Evolutionary conservation across 2,113 vertebrate species (phyloP), one percentile per base, ranked within the genome.

Genomic region (Chroicocephalus ridibundus): DNA sequence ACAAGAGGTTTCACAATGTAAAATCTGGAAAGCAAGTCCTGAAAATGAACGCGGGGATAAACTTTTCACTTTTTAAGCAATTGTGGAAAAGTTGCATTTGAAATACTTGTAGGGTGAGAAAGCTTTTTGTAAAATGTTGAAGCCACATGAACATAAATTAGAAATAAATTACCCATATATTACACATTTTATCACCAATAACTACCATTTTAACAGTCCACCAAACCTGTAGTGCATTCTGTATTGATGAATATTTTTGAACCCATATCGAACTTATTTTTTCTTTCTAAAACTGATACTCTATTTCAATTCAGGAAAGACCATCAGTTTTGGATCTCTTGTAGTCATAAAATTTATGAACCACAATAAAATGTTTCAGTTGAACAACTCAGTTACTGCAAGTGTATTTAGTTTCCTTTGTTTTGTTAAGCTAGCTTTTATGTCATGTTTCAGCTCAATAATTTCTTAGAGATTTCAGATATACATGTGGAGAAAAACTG

Each of bases 201-300:
- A 18, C 6, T 42, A n/a, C 4, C 2, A 29, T 69, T 91, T 76
- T 42, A 81, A 26, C 8, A 68, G 38, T 32, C 22, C 7, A 46
- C 3, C 13, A 51, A 26, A 52, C 7, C 17, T 36, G 7, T 46
- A 22, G 3, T 66, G 6, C 11, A n/a, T 51, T 80, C 20, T 52
- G 4, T 10, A 26, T 44, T 29, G 13, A 6, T 61, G 10, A 38
- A 34, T 65, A 44, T 21, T 69, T 93, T 61, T 62, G 3, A 79
- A 22, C 1, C 2, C 0, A 2, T 9, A 10, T 3, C 74, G 17
- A 64, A 57, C 26, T 8, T 64, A 7, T 10, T 9, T 54, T 85
- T 93, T 44, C 8, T 55, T 65, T 82, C 15, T 68, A 47, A 65
- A 88, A 21, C 10, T 40, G 24, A 17, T 14, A 64, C 1, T 62